Evolutionary conservation across 2,797 vertebrate genomes (phyloP).

Genomic region (Champsocephalus gunnari): DNA sequence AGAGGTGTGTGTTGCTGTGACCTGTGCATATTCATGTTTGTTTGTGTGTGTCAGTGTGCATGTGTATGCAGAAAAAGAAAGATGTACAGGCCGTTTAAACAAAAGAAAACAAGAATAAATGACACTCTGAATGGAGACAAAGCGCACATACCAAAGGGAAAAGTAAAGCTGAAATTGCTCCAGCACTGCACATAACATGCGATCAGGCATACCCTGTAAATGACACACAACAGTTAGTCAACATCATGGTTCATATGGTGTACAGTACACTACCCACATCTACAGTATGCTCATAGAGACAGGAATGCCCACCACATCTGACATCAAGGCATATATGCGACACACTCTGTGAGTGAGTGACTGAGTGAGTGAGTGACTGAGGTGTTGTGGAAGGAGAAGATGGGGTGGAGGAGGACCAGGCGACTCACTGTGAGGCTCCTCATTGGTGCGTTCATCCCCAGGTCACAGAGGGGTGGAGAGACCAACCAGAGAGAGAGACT

Average conservation of each 20-base stretch:
- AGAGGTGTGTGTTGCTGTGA: constrained; percentile 39
- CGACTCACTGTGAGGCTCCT: constrained; percentile 91
- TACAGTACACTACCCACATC: constrained; percentile 86
- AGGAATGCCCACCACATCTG: constrained; percentile 87
- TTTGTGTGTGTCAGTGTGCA: constrained; percentile 41
- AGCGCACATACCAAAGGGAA: constrained; percentile 92
- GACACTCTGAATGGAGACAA: constrained; percentile 88
- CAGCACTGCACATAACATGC: constrained; percentile 93
- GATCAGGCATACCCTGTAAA: constrained; percentile 92
- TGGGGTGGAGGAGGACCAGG: constrained; percentile 72
- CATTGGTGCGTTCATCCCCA: constrained; percentile 91
- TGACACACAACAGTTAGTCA: constrained; percentile 92
- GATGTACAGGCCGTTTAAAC: constrained; percentile 75
- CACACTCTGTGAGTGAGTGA: constrained; percentile 80
- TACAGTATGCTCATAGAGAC: constrained; percentile 86
- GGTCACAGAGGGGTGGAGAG: constrained; percentile 81
- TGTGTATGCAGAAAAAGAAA: constrained; percentile 68
- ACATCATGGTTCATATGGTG: constrained; percentile 88
- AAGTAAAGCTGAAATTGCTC: constrained; percentile 93
- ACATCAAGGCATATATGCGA: constrained; percentile 88
- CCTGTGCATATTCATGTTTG: constrained; percentile 41
- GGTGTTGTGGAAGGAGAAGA: constrained; percentile 77
- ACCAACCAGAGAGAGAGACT: constrained; percentile 78
- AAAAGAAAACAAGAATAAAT: constrained; percentile 83
- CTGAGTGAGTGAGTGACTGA: constrained; percentile 68